These are phyloP conservation scores for Fopius arisanus DNA, from an alignment of 1,140 invertebrate genomes.

Conservation along the genomic window DNA sequence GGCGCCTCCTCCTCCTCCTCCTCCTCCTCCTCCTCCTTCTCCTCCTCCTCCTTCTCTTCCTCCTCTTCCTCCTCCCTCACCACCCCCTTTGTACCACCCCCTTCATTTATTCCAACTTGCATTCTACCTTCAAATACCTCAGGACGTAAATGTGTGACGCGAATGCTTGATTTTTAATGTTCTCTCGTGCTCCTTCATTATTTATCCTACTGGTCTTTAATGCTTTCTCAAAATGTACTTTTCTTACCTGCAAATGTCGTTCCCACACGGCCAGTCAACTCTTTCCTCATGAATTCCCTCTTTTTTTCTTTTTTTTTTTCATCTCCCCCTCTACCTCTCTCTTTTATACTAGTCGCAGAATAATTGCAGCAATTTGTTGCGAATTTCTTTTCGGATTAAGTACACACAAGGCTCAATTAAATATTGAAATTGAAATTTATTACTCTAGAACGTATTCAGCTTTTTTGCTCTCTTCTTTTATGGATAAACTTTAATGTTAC, in stretches of 20 bases:
- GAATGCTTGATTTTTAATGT: neutral
- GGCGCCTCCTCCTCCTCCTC: neutral
- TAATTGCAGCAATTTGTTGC: conserved; percentile 14
- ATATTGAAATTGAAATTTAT: conserved; percentile 65
- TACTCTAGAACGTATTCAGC: conserved; percentile 55
- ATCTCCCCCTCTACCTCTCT: neutral
- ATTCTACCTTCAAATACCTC: neutral
- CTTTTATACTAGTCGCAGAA: neutral
- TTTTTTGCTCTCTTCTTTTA: conserved; percentile 36
- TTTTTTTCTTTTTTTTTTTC: conserved; percentile 1
- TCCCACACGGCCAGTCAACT: conserved; percentile 10
- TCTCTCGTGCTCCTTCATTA: neutral
- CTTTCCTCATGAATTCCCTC: conserved; percentile 10
- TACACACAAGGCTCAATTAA: conserved; percentile 36
- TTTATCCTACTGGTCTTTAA: conserved; percentile 7
- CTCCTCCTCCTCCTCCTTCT: too few relatives aligned
- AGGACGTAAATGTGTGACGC: neutral
- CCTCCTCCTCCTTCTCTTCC: neutral
- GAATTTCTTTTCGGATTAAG: neutral
- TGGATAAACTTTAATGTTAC: conserved; percentile 65
- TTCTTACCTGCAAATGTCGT: conserved; percentile 13
- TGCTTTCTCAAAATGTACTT: neutral
- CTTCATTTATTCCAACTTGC: neutral
- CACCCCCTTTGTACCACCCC: neutral
- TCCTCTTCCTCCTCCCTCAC: neutral